Evolutionary conservation across 2,113 vertebrate genomes (phyloP).

Genomic region (Eudyptes chrysolophus): DNA sequence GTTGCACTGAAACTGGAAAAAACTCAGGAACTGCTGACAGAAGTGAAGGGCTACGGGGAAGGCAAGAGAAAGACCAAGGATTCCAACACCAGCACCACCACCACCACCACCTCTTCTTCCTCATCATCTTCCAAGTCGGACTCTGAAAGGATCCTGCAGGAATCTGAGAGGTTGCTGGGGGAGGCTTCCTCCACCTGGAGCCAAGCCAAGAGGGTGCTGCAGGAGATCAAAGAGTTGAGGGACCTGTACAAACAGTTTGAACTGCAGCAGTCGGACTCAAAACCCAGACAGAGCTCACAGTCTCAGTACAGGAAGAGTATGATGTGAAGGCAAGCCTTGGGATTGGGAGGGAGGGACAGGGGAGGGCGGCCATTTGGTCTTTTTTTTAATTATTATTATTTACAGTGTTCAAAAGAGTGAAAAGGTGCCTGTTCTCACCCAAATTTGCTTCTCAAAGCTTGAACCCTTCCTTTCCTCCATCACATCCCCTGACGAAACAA

Average conservation of each 20-base stretch:
- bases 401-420: slow-evolving; percentile 35
- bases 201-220: slow-evolving; percentile 86
- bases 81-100: slow-evolving; percentile 15
- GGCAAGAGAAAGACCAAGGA: slow-evolving; percentile 74
- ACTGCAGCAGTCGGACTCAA: slow-evolving; percentile 70
- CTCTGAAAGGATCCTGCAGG: slow-evolving; percentile 76
- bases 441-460: background rate
- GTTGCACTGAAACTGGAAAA: slow-evolving; percentile 89
- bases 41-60: slow-evolving; percentile 80
- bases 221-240: slow-evolving; percentile 88
- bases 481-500: background rate
- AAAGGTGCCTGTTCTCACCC: slow-evolving; percentile 48
- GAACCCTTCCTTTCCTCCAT: background rate
- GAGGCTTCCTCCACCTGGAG: slow-evolving; percentile 86
- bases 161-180: slow-evolving; percentile 85
- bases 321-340: slow-evolving; percentile 76
- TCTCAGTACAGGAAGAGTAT: slow-evolving; percentile 82
- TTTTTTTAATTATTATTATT: slow-evolving; percentile 14
- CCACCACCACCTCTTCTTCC: background rate
- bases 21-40: slow-evolving; percentile 87
- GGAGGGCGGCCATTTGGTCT: background rate
- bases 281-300: slow-evolving; percentile 67
- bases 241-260: slow-evolving; percentile 84
- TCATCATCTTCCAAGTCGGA: slow-evolving; percentile 60
- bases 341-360: background rate